These are phyloP conservation scores for Plebejus anna DNA, from an alignment of 2,888 invertebrate genomes.

Conservation along the genomic window DNA sequence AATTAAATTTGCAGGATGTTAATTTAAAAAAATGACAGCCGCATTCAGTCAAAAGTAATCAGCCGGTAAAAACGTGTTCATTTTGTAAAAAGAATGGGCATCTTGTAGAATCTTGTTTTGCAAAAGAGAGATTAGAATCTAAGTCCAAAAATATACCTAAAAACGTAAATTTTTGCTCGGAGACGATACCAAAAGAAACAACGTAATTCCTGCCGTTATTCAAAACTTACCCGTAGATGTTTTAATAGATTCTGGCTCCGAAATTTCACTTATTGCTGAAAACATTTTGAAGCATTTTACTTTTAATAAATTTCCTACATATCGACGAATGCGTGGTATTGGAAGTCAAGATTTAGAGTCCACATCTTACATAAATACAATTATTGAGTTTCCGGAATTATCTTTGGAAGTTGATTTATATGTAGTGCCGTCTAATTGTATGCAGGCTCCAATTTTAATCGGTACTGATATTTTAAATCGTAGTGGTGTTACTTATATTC, in stretches of 20 bases:
- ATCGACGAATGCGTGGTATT: constrained; percentile 38
- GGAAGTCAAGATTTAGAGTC: constrained; percentile 38
- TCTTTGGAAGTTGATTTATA: constrained; percentile 36
- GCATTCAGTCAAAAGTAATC: no score
- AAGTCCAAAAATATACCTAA: no score
- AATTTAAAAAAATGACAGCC: no score
- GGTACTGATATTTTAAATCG: neutral
- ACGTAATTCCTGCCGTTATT: constrained; percentile 37
- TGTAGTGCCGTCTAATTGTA: neutral
- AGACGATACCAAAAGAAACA: constrained; percentile 22
- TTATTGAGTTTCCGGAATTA: constrained; percentile 38
- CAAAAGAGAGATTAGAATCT: no score
- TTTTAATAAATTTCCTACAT: constrained; percentile 31
- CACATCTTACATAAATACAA: constrained; percentile 34
- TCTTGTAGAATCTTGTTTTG: no score
- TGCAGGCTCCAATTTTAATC: constrained; percentile 1
- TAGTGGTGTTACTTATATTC: no score
- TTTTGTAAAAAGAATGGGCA: no score
- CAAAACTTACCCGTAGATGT: constrained; percentile 39
- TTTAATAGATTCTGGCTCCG: constrained; percentile 37
- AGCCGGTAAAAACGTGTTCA: no score
- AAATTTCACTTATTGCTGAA: constrained; percentile 38
- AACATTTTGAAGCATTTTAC: constrained; percentile 34
- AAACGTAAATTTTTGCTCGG: constrained; percentile 37
- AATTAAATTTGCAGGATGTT: no score